These are phyloP conservation scores for Mesitornis unicolor DNA, from an alignment of 2,113 vertebrate genomes.

Conservation along the genomic window DNA sequence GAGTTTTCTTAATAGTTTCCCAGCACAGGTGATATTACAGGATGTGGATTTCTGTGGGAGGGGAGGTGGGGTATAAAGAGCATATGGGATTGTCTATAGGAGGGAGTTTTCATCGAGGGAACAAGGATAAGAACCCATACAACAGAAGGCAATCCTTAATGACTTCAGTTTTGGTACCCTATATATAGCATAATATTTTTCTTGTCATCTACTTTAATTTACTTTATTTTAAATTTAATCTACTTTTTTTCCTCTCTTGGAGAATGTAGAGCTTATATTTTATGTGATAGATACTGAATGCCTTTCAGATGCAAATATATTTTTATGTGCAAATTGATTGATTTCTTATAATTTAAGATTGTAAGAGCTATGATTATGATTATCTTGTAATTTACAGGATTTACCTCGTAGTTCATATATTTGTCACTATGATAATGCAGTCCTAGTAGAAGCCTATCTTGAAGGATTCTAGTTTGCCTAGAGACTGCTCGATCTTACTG, in stretches of 20 bases:
- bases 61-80: neutral
- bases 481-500: neutral
- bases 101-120: neutral
- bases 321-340: neutral
- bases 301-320: neutral
- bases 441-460: neutral
- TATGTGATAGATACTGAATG: neutral
- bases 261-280: neutral
- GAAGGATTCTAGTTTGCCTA: neutral
- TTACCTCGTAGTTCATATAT: neutral
- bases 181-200: neutral
- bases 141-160: neutral
- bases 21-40: constrained; percentile 79
- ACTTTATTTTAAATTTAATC: too few relatives aligned
- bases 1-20: constrained; percentile 80
- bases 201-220: neutral
- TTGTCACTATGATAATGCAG: neutral
- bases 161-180: neutral
- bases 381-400: neutral
- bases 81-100: neutral
- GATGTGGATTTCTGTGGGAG: accelerated
- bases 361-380: neutral
- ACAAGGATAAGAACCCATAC: neutral
- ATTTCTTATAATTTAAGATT: neutral
- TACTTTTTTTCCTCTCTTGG: neutral